phyloP scores from a whole-genome alignment of 1,140 invertebrate genomes.

The Drosophila subobscura region DNA sequence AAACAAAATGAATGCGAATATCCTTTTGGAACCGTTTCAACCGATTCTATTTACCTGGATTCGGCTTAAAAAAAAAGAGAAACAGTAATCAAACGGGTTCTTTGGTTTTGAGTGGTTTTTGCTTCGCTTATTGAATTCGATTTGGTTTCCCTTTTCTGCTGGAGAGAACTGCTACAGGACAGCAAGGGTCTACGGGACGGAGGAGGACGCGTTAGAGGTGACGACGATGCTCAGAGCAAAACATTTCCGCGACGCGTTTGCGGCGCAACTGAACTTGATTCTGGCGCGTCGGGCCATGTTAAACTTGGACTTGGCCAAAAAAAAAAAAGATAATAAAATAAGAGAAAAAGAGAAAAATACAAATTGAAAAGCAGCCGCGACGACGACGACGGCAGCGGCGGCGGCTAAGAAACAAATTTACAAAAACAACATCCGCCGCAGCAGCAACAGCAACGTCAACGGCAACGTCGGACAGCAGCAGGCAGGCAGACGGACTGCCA shows the following conservation, averaged over 20 bases:
- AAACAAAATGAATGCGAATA: not conserved
- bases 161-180: no score
- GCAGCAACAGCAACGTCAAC: not conserved
- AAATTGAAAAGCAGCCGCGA: slow-evolving; percentile 49
- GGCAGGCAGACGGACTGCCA: slow-evolving; percentile 8
- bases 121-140: not conserved
- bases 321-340: slow-evolving; percentile 35
- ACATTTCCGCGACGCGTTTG: slow-evolving; percentile 81
- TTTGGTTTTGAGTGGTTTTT: not conserved
- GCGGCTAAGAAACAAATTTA: no score
- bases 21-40: no score
- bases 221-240: slow-evolving; percentile 54
- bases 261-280: slow-evolving; percentile 83
- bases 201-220: slow-evolving; percentile 25
- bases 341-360: slow-evolving; percentile 23
- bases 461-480: not conserved
- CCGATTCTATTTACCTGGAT: no score
- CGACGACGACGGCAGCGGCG: no score
- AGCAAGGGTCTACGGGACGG: slow-evolving; percentile 4
- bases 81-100: no score
- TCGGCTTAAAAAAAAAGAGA: no score
- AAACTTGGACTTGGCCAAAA: slow-evolving; percentile 82
- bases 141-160: no score
- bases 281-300: slow-evolving; percentile 75
- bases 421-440: not conserved